Base-by-base conservation (phyloP, 2,113 vertebrate genomes). In the Prunella fulvescens region DNA sequence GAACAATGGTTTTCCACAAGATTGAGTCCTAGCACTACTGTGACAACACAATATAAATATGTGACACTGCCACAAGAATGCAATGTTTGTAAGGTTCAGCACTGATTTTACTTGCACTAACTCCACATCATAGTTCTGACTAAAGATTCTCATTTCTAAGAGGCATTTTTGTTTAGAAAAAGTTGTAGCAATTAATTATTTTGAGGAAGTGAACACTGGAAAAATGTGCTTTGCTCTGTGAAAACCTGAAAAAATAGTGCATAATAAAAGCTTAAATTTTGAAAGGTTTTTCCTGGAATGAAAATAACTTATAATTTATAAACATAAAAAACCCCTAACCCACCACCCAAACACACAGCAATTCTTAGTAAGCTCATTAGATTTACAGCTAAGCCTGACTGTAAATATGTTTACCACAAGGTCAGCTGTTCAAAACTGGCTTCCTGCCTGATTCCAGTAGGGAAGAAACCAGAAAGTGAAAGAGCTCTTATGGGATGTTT, bases 341-440 rank as follows among this genome's bases (percentile, higher is more conserved):
- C 35, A 71, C 35, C 44, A 72, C 78, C 5, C 31, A 94, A 93
- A 28, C 33, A 19, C 11, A 45, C 31, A 92, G 42, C 70, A 93
- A 44, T 80, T 94, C 72, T 88, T 51, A 80, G 45, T 73, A 94
- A 93, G 67, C 85, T 82, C 47, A 80, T 91, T 37, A 93, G 44
- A 79, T 86, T 70, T 77, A 83, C 33, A 93, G 85, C 74, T 93
- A 73, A 96, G 87, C 47, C 35, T 86, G 67, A 76, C 71, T 81
- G 67, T 78, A 91, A 86, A 88, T 95, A 82, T 91, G 51, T 95
- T 94, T 85, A 66, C 54, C 50, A 53, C 7, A 7, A 88, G 65
- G 81, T 96, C 90, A 94, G 81, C 74, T 95, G 91, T 66, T 69
- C 69, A 72, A 76, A 90, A 80, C 79, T 83, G 93, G 88, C 85